Conservation (phyloP, 2,797 vertebrate genomes). For the Gila robusta region DNA sequence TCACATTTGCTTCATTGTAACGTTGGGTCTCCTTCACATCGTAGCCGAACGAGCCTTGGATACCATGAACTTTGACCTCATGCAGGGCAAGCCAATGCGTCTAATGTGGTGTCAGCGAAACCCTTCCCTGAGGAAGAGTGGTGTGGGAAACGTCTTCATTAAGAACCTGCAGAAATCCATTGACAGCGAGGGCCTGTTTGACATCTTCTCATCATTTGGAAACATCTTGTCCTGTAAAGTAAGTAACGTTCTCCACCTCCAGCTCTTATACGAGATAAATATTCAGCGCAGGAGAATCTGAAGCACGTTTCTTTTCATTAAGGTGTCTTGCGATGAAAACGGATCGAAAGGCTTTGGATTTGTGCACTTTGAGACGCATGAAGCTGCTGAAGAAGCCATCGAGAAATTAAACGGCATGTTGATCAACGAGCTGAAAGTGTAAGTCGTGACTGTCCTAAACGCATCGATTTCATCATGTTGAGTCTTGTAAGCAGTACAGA, state of each 20-base stretch:
- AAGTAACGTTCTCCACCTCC: conserved; percentile 48
- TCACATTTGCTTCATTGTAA: not conserved
- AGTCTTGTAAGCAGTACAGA: not conserved
- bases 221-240: conserved; percentile 99
- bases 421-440: conserved; percentile 85
- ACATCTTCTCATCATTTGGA: conserved; percentile 97
- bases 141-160: conserved; percentile 98
- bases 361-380: conserved; percentile 69
- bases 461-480: not conserved
- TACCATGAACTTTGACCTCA: conserved; percentile 99
- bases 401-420: conserved; percentile 99
- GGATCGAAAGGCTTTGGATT: conserved; percentile 99
- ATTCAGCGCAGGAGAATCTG: not conserved
- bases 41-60: conserved; percentile 95
- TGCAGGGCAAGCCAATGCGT: conserved; percentile 95
- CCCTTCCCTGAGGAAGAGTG: conserved; percentile 95
- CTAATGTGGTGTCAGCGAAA: conserved; percentile 99
- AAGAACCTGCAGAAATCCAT: conserved; percentile 99
- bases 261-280: not conserved
- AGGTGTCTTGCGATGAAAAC: conserved; percentile 99
- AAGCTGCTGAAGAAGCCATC: conserved; percentile 97
- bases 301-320: conserved; percentile 61
- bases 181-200: conserved; percentile 96
- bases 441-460: not conserved
- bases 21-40: not conserved